Base-by-base conservation (phyloP, 2,888 invertebrate species). In the Adela reaumurella region DNA sequence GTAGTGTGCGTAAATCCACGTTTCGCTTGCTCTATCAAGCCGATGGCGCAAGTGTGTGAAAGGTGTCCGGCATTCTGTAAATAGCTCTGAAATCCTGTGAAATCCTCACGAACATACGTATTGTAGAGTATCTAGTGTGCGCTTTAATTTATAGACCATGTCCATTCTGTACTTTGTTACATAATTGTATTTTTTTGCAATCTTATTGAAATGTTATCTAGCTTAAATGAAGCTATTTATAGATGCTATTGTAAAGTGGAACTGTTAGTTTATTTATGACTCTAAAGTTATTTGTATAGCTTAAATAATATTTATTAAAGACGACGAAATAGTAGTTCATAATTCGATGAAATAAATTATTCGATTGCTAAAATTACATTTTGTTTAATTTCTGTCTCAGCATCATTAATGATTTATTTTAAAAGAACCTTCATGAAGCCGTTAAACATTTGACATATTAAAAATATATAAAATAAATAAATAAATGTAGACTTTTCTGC, bases 241-340 rank as follows among this genome's bases (percentile, higher is more conserved):
- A 76, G 55, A 51, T 81, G 62, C 72, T 77, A 71, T 70, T 74
- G 68, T 74, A 72, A 72, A 74, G 62, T 19, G 68, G 68, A 70
- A 73, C 70, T 74, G 74, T 74, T 78, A 74, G 74, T 76, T 72
- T 74, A 74, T 74, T 74, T 78, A 74, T 74, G 62, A 72, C 65
- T 67, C 74, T 74, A 74, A 74, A 73, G 74, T 73, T 74, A 76
- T 77, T 74, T 77, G 74, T 76, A 74, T 70, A 74, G 73, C 73
- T 77, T 70, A 73, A 73, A 74, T 74, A 72, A 68, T 74, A 76
- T 77, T 74, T 74, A 77, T 76, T 44, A 18, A 44, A 44, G 70
- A 67, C 57, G 58, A 54, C 70, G 44, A 70, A 69, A 70, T 71
- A 70, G 35, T 68, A 58, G 61, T 57, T 57, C 60, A 60, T 20